Evolutionary conservation across 1,140 invertebrate species (phyloP), one percentile per base, ranked within the genome.

Genomic region (Saccostrea echinata): DNA sequence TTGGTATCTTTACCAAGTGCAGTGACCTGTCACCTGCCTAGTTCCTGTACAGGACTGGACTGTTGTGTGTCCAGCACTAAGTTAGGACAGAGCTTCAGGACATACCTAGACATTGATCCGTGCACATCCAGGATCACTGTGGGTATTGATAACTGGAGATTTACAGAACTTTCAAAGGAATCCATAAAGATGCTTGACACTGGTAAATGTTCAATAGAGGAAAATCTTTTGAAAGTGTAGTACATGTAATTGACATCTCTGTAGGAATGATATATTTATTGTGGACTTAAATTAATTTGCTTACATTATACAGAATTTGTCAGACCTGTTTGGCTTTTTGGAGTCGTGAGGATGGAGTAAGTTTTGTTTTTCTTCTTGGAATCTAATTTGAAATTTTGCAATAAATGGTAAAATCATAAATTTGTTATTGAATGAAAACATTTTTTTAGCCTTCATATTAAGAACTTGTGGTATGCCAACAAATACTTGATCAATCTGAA

Each of bases 401-500:
- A 43, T 43, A 43, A 43, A 43, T 43, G 35, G 35, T 43, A 43
- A 43, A 43, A 43, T 43, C 35, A 43, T 43, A 43, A 43, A 3
- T 43, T 6, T 43, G 1, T 43, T 43, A 43, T 3, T 43, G 35
- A 43, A 43, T 3, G 6, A 1, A 43, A 3, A 3, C 6, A 76
- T 30, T 76, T 27, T 33, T 85, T 85, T n/a, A 84, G 80, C 51
- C 83, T 89, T 61, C 61, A 61, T 55, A 53, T 86, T 4, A 85
- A 86, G 24, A 83, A 89, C 30, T 30, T 86, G 55, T 52, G 43
- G 12, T 30, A 27, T 27, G 80, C 76, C 21, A 85, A 57, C n/a
- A 84, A 84, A 64, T 89, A 83, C 51, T n/a, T 86, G 16, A 33
- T 89, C 12, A 86, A 64, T 30, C 27, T 89, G 57, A 86, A 84